Conservation (phyloP, 2,888 invertebrate species). For the Limulus polyphemus region DNA sequence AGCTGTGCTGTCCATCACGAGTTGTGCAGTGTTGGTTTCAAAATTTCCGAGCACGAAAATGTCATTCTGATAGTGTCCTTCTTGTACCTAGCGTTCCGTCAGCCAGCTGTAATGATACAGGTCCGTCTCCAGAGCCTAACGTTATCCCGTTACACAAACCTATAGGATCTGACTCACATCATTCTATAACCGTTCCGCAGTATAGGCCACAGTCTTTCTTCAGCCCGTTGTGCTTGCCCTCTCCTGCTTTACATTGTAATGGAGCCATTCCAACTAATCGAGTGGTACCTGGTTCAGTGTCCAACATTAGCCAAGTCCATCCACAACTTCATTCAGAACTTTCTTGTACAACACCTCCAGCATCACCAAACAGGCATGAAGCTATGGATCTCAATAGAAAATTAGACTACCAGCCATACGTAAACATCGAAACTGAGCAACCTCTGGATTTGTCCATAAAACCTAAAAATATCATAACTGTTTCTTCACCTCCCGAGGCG, state of each 20-base stretch:
- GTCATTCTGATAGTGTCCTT: constrained; percentile 10
- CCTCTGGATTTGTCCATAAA: constrained; percentile 85
- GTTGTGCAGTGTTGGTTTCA: constrained; percentile 94
- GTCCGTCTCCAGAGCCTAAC: neutral
- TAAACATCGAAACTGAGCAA: constrained; percentile 46
- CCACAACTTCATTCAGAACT: constrained; percentile 10
- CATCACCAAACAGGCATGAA: neutral
- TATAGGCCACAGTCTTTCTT: constrained; percentile 1
- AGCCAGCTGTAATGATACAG: neutral
- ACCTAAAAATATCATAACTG: constrained; percentile 36
- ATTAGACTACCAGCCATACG: constrained; percentile 1
- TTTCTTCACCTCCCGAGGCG: constrained; percentile 29
- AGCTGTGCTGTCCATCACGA: constrained; percentile 52
- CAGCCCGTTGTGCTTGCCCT: constrained; percentile 1
- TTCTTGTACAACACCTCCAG: neutral
- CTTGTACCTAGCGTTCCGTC: neutral
- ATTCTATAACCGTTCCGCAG: neutral
- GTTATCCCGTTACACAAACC: neutral
- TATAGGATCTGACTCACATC: too few relatives aligned
- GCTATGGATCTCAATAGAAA: neutral
- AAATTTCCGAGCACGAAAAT: constrained; percentile 64
- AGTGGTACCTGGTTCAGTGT: too few relatives aligned
- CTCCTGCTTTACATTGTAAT: constrained; percentile 6
- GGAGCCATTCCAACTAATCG: constrained; percentile 4
- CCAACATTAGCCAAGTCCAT: constrained; percentile 11